phyloP scores from a whole-genome alignment of 1,140 invertebrate species.

The Macrobrachium rosenbergii region DNA sequence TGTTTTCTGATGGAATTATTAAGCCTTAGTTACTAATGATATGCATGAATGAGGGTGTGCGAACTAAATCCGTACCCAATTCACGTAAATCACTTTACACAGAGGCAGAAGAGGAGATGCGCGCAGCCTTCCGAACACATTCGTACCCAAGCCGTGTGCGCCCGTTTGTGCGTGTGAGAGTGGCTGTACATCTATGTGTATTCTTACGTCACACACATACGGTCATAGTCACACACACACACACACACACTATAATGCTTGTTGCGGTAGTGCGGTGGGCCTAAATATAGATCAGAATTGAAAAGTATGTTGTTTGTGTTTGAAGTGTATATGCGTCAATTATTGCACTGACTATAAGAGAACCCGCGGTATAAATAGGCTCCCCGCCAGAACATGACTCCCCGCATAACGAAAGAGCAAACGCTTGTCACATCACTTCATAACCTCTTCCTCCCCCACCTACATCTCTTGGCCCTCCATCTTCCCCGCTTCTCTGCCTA shows the following conservation, averaged over 20 bases:
- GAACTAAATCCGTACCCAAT: slow-evolving; percentile 55
- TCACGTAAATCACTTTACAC: background rate
- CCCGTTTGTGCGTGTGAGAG: slow-evolving; percentile 21
- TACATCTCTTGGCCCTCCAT: background rate
- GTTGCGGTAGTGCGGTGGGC: background rate
- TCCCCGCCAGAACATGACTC: background rate
- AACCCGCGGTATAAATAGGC: slow-evolving; percentile 1
- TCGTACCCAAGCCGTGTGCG: slow-evolving; percentile 49
- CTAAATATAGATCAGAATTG: background rate
- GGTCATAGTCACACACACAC: background rate
- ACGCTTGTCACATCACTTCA: background rate
- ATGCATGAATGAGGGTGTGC: background rate
- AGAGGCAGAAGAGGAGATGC: slow-evolving; percentile 23
- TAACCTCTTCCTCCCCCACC: background rate
- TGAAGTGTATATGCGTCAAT: too few relatives aligned
- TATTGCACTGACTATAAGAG: background rate
- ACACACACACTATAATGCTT: background rate
- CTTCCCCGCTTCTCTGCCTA: background rate
- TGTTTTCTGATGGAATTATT: too few relatives aligned
- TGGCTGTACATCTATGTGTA: slow-evolving; percentile 16
- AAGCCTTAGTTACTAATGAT: background rate
- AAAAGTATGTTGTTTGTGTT: background rate
- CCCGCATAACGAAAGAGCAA: background rate
- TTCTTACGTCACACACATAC: slow-evolving; percentile 43
- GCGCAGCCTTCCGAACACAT: slow-evolving; percentile 52